Percentiles rank a stretch among this genome's conserved stretches.
Conservation (phyloP, 1,140 invertebrate species). For the Pachypsylla venusta region DNA sequence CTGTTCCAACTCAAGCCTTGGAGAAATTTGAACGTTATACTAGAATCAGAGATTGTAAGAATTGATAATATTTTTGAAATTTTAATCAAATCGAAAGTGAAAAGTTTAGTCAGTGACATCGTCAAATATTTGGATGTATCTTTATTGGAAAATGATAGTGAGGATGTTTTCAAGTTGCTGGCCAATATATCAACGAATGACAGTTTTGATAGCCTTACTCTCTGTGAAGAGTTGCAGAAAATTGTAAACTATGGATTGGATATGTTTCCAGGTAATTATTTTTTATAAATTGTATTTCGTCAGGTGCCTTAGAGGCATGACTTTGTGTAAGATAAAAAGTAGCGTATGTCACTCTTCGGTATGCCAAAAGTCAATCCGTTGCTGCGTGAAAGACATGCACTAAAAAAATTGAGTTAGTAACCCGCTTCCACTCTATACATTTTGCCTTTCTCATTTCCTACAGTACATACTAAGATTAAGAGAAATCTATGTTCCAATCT, state of each 20-base stretch:
- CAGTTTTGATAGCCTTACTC: not conserved
- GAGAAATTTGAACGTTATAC: not conserved
- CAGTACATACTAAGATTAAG: too few species aligned
- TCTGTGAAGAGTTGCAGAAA: not conserved
- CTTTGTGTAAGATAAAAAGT: too few species aligned
- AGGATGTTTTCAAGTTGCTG: constrained; percentile 1
- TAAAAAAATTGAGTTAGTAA: too few species aligned
- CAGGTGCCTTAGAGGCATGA: too few species aligned
- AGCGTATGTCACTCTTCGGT: too few species aligned
- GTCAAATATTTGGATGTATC: not conserved
- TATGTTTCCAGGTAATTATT: constrained; percentile 7
- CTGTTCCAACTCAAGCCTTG: constrained; percentile 2
- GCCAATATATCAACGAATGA: not conserved
- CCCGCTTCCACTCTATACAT: too few species aligned
- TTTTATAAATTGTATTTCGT: too few species aligned
- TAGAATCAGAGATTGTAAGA: not conserved
- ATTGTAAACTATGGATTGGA: not conserved
- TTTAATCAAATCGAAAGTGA: not conserved
- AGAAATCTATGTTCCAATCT: too few species aligned
- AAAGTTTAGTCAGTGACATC: not conserved
- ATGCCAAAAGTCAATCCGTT: too few species aligned
- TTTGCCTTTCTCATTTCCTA: too few species aligned
- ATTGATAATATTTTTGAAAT: not conserved
- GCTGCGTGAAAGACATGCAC: too few species aligned
- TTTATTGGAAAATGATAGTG: not conserved